Conservation (phyloP, 92 coral and sea anemone genomes). For the Blastomussa wellsi region DNA sequence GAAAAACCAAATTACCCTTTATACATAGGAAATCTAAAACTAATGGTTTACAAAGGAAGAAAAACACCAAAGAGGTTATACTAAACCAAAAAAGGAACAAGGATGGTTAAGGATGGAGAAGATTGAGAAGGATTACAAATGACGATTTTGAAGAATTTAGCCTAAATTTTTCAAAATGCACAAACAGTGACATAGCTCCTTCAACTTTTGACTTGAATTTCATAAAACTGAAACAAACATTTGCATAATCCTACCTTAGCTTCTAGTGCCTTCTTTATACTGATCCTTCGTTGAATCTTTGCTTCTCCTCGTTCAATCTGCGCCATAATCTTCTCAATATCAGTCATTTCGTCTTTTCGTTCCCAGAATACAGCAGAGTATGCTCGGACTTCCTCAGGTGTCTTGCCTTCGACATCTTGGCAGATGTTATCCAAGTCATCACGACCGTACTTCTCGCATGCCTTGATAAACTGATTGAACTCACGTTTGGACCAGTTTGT, state of each 20-base stretch:
- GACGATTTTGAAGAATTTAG: no score
- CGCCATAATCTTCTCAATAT: constrained; percentile 92
- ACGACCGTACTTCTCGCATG: constrained; percentile 96
- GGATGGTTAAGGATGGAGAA: no score
- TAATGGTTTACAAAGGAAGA: no score
- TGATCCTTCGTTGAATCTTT: constrained; percentile 95
- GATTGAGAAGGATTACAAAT: no score
- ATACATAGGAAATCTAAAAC: no score
- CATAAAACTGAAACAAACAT: background rate
- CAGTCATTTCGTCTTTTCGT: constrained; percentile 92
- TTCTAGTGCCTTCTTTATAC: constrained; percentile 97
- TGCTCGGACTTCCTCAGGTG: constrained; percentile 92
- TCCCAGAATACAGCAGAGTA: constrained; percentile 98
- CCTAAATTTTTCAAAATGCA: no score
- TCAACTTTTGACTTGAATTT: no score
- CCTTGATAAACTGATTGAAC: constrained; percentile 95
- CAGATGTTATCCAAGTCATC: constrained; percentile 94
- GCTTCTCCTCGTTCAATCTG: constrained; percentile 99
- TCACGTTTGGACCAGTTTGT: constrained; percentile 99
- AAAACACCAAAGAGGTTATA: no score
- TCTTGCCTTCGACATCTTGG: constrained; percentile 96
- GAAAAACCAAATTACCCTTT: no score
- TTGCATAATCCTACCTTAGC: constrained; percentile 76
- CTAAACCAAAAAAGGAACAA: no score
- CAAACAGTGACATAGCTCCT: no score